Conservation (phyloP, 2,888 invertebrate genomes). For the Antheraea yamamai region DNA sequence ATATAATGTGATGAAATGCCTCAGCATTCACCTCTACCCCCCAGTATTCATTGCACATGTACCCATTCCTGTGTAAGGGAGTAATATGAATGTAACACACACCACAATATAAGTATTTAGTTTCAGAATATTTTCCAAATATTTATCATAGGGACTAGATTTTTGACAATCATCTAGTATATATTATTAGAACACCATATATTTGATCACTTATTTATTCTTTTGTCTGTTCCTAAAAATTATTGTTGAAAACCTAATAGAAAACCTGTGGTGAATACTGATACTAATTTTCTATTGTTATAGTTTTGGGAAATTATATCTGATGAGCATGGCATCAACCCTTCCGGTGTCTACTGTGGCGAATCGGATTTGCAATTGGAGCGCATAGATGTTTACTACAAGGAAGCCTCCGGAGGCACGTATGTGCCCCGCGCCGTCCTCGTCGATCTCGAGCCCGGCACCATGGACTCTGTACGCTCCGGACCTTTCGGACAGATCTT, state of each 20-base stretch:
- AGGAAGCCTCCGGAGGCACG: slow-evolving; percentile 89
- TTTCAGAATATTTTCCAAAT: background rate
- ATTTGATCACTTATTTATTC: too few species aligned
- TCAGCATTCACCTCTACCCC: too few species aligned
- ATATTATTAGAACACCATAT: too few species aligned
- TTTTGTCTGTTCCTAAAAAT: background rate
- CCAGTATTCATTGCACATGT: too few species aligned
- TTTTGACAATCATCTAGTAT: background rate
- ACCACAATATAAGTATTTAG: background rate
- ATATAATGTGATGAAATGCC: too few species aligned
- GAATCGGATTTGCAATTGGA: background rate
- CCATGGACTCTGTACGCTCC: slow-evolving; percentile 98
- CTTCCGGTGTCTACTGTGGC: background rate
- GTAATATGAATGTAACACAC: background rate
- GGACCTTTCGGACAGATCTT: slow-evolving; percentile 97
- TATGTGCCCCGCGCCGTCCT: slow-evolving; percentile 75
- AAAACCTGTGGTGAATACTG: background rate
- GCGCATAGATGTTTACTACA: slow-evolving; percentile 97
- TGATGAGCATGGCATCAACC: background rate
- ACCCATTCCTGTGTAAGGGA: background rate
- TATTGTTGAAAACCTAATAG: background rate
- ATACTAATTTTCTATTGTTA: background rate
- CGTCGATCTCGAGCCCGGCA: slow-evolving; percentile 95
- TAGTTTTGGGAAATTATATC: slow-evolving; percentile 5
- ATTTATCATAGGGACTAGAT: background rate